Evolutionary conservation across 2,888 invertebrate genomes (phyloP).

Genomic region (Drosophila cyrtoloma): DNA sequence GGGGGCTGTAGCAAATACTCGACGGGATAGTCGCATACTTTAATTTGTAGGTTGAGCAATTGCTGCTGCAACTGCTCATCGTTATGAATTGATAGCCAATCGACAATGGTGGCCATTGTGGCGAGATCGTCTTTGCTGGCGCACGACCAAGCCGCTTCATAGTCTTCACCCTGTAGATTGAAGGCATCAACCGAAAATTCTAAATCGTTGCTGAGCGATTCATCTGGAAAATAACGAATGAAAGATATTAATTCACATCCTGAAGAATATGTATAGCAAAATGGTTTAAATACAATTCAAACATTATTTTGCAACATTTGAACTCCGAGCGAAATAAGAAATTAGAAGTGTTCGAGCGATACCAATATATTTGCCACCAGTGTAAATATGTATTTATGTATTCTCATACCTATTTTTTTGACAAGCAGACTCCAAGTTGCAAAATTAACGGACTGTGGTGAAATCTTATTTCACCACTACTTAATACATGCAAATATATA

Average conservation of each 20-base stretch:
- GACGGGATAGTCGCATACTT: slow-evolving; percentile 82
- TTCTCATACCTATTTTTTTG: too few species aligned
- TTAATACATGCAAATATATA: neutral
- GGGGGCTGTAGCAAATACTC: slow-evolving; percentile 84
- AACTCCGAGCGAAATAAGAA: neutral
- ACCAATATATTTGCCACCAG: neutral
- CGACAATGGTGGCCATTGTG: slow-evolving; percentile 75
- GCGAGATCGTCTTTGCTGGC: slow-evolving; percentile 73
- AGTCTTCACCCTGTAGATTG: slow-evolving; percentile 53
- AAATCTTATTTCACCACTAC: neutral
- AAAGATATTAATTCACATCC: neutral
- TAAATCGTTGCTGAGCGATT: neutral
- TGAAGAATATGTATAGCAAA: neutral
- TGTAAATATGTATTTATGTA: neutral
- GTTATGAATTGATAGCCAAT: slow-evolving; percentile 38
- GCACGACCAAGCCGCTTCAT: slow-evolving; percentile 80
- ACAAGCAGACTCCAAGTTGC: neutral
- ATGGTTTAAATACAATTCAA: neutral
- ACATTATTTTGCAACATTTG: neutral
- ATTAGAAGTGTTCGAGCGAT: neutral
- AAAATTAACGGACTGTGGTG: neutral
- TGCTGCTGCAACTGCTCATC: slow-evolving; percentile 67
- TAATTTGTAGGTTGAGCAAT: slow-evolving; percentile 74
- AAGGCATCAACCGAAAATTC: slow-evolving; percentile 22
- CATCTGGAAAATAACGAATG: slow-evolving; percentile 3